Percentiles rank a stretch among this genome's conserved stretches.
These are phyloP conservation scores for Eilema sororculum DNA, from an alignment of 2,888 invertebrate species.

Conservation along the genomic window DNA sequence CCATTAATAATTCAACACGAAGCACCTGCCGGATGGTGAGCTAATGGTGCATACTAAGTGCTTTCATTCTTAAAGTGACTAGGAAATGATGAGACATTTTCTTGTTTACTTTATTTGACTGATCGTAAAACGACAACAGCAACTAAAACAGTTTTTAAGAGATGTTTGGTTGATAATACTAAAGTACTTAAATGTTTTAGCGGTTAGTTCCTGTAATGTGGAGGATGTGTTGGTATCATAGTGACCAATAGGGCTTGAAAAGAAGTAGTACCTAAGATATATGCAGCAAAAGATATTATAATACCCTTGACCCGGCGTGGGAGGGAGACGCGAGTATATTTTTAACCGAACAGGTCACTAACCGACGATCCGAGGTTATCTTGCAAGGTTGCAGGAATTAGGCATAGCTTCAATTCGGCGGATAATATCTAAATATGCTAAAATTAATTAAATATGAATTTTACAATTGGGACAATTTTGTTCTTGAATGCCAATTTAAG, in stretches of 20 bases:
- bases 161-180: not conserved
- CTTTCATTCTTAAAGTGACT: slow-evolving; percentile 13
- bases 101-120: slow-evolving; percentile 5
- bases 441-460: not conserved
- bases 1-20: slow-evolving; percentile 12
- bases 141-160: not conserved
- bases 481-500: not conserved
- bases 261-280: slow-evolving; percentile 34
- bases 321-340: slow-evolving; percentile 71
- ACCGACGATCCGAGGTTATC: slow-evolving; percentile 63
- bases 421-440: slow-evolving; percentile 28
- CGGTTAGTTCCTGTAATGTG: not conserved
- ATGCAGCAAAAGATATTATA: slow-evolving; percentile 57
- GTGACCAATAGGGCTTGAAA: too few species aligned
- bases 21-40: slow-evolving; percentile 17
- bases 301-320: slow-evolving; percentile 79
- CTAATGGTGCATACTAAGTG: slow-evolving; percentile 19
- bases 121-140: slow-evolving; percentile 2
- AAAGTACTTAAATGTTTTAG: not conserved
- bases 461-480: not conserved
- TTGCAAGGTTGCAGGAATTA: slow-evolving; percentile 58
- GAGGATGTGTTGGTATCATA: not conserved
- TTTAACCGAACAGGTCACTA: slow-evolving; percentile 74
- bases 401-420: slow-evolving; percentile 47
- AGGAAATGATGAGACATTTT: slow-evolving; percentile 1